Conservation (phyloP, 2,113 vertebrate species). For the Chelonoidis abingdonii region DNA sequence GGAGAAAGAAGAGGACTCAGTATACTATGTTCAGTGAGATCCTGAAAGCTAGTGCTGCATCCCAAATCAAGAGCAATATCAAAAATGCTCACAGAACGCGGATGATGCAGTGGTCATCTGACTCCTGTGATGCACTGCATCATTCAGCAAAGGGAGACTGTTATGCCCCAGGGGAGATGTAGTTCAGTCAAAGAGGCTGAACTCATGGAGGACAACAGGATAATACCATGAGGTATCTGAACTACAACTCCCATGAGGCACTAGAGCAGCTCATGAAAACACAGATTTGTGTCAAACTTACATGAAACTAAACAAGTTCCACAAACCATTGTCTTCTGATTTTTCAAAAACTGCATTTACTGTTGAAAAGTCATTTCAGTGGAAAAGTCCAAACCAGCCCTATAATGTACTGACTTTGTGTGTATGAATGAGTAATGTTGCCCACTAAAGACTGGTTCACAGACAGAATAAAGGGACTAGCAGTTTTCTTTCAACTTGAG, state of each 20-base stretch:
- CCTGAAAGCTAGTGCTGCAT: neutral
- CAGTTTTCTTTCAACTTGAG: neutral
- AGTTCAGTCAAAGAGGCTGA: rapidly evolving
- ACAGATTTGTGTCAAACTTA: neutral
- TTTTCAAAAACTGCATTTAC: neutral
- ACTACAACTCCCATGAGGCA: neutral
- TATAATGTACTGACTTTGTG: neutral
- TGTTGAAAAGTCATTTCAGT: neutral
- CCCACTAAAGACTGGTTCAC: neutral
- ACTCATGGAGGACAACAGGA: rapidly evolving
- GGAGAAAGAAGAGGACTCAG: neutral
- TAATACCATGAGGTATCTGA: neutral
- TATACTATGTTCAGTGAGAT: neutral
- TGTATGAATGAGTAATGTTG: neutral
- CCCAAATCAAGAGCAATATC: neutral
- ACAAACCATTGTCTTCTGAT: neutral
- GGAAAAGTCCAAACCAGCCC: neutral
- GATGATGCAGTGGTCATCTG: rapidly evolving
- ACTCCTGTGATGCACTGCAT: neutral
- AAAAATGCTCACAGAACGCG: neutral
- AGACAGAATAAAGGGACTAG: neutral
- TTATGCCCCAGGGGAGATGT: rapidly evolving
- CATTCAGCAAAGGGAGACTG: neutral
- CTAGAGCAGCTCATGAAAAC: neutral
- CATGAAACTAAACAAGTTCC: neutral